Percentiles rank a stretch among this genome's conserved stretches.
phyloP scores from a whole-genome alignment of 2,888 invertebrate species.

The Coremacera marginata region DNA sequence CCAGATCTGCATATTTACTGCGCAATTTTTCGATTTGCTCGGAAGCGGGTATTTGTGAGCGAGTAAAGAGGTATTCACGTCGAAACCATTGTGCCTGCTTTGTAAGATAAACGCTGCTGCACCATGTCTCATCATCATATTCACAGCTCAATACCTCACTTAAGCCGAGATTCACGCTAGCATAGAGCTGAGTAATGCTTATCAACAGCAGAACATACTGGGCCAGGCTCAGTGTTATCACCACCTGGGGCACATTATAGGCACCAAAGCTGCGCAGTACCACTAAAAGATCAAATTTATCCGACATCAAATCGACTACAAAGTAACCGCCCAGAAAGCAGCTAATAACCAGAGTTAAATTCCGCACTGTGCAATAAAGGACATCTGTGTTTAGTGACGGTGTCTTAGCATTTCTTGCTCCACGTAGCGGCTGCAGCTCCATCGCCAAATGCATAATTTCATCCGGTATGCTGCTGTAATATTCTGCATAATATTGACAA shows the following conservation, averaged over 20 bases:
- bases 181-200: slow-evolving; percentile 15
- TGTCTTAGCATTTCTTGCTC: too few species aligned
- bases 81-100: slow-evolving; percentile 38
- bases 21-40: slow-evolving; percentile 41
- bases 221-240: slow-evolving; percentile 45
- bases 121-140: neutral
- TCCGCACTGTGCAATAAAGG: slow-evolving; percentile 31
- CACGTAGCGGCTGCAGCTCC: neutral
- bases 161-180: neutral
- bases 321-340: slow-evolving; percentile 28
- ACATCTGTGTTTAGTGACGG: neutral
- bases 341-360: slow-evolving; percentile 2
- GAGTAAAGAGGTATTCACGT: slow-evolving; percentile 36
- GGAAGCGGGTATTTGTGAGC: neutral
- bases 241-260: slow-evolving; percentile 44
- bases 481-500: slow-evolving; percentile 35
- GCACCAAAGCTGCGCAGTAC: slow-evolving; percentile 32
- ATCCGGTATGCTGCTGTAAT: slow-evolving; percentile 32
- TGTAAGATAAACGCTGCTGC: neutral
- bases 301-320: slow-evolving; percentile 21
- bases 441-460: slow-evolving; percentile 18
- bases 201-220: slow-evolving; percentile 48
- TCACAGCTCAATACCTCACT: neutral
- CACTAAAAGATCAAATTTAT: neutral
- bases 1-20: slow-evolving; percentile 41